Conservation (phyloP, 2,888 invertebrate species). For the Podabrus alpinus region DNA sequence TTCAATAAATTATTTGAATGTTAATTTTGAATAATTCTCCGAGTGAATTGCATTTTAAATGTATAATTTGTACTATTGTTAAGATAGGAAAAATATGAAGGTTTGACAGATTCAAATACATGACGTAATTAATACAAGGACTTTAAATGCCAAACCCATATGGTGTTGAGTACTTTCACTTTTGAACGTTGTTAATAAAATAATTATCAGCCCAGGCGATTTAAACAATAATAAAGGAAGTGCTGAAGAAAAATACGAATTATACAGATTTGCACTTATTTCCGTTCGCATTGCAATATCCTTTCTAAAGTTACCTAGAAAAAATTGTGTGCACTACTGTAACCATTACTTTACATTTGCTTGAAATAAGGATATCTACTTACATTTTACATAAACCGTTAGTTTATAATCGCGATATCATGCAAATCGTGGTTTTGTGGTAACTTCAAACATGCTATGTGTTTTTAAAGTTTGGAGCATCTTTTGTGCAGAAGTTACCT, state of each 20-base stretch:
- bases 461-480: neutral
- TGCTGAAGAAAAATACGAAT: neutral
- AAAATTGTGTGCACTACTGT: neutral
- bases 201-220: neutral
- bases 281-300: neutral
- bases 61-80: constrained; percentile 1
- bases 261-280: neutral
- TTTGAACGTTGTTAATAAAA: neutral
- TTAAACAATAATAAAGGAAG: neutral
- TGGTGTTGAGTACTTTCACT: constrained; percentile 13
- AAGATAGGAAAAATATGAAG: neutral
- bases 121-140: constrained; percentile 3
- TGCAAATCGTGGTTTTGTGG: neutral
- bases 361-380: neutral
- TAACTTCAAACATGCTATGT: neutral
- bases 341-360: neutral
- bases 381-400: neutral
- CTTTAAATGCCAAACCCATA: constrained; percentile 15
- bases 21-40: neutral
- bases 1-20: neutral
- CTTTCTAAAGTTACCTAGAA: neutral
- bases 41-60: neutral
- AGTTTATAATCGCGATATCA: neutral
- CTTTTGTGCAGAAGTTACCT: neutral
- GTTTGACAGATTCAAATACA: neutral